phyloP scores from a whole-genome alignment of 2,113 vertebrate species.

The Myrmecobius fasciatus region DNA sequence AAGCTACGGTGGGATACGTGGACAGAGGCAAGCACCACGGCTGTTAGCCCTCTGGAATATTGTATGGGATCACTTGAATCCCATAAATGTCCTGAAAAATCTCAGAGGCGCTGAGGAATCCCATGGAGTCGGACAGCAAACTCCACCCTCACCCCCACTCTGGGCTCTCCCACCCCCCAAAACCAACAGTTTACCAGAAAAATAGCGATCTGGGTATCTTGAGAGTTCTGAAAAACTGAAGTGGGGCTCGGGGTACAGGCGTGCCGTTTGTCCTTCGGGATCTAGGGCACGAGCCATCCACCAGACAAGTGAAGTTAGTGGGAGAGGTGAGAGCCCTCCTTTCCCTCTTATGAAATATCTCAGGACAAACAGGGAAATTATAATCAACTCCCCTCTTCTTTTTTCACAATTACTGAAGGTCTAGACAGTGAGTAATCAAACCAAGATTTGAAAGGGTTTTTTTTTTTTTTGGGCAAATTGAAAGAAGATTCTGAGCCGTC shows the following conservation, averaged over 20 bases:
- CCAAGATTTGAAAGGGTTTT: too few species aligned
- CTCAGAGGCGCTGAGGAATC: neutral
- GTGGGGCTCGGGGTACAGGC: too few species aligned
- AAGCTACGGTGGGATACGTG: too few species aligned
- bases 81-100: neutral
- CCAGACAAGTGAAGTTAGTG: neutral
- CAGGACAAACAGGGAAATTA: neutral
- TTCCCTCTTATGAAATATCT: neutral
- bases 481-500: too few species aligned
- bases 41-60: neutral
- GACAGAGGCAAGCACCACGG: neutral
- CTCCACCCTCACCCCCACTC: neutral
- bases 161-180: neutral
- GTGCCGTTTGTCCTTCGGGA: neutral
- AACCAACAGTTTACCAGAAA: neutral
- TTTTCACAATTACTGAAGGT: too few species aligned
- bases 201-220: neutral
- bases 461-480: too few species aligned
- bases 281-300: neutral
- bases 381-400: neutral
- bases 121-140: neutral
- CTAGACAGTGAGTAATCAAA: neutral
- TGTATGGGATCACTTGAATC: neutral
- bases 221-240: neutral
- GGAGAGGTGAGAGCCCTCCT: neutral